Conservation (phyloP, 2,888 invertebrate species). For the Noctua fimbriata region DNA sequence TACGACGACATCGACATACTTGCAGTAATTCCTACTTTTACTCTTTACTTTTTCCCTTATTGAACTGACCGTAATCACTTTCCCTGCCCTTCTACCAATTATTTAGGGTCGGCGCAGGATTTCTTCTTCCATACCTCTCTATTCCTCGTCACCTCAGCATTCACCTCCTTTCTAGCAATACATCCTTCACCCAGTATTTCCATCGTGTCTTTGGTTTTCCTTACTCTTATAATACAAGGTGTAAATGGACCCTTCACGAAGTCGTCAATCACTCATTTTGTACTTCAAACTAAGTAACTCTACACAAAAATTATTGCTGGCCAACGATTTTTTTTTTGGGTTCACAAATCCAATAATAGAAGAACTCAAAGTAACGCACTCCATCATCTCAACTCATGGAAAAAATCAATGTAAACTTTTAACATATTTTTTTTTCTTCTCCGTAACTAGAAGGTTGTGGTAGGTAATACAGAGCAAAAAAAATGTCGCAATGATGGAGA, state of each 20-base stretch:
- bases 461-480: background rate
- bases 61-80: background rate
- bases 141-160: background rate
- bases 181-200: too few species aligned
- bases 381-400: background rate
- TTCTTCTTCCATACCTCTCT: background rate
- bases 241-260: too few species aligned
- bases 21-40: slow-evolving; percentile 55
- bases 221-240: too few species aligned
- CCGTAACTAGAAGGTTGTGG: background rate
- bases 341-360: background rate
- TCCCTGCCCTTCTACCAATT: background rate
- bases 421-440: background rate
- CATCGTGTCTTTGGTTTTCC: too few species aligned
- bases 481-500: background rate
- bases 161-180: background rate
- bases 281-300: too few species aligned
- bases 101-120: background rate
- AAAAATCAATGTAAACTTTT: background rate
- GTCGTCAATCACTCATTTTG: too few species aligned
- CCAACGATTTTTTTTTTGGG: background rate
- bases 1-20: slow-evolving; percentile 71
- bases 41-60: background rate
- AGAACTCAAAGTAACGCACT: background rate
- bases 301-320: too few species aligned